Base-by-base conservation (phyloP, 2,888 invertebrate genomes). In the Athalia cordata region DNA sequence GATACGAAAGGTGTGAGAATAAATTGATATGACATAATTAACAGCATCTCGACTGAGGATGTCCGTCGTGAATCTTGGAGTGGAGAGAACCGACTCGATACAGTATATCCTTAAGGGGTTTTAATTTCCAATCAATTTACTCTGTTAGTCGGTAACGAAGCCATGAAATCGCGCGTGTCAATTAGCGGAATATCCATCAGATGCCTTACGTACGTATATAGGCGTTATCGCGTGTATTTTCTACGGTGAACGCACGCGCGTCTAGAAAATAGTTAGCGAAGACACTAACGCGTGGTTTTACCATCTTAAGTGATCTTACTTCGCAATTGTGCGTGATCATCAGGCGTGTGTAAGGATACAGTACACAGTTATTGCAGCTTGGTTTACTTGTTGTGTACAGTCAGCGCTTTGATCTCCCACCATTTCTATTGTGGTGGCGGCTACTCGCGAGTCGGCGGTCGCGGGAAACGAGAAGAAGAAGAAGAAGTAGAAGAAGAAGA, bases 321-420 rank as follows among this genome's bases (percentile, higher is more conserved):
- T 29, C 29, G 29, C 29, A 29, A 29, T 29, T 29, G 11, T 68
- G 68, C 55, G 68, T 68, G 67, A 50, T 50, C 49, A 55, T 11
- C 11, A 55, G 9, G 15, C 61, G 15, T 49, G 74, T 61, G 74
- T 74, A 8, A 13, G 3, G 70, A 50, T 59, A 47, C 79, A 80
- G 79, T 79, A 66, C 49, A 57, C 43, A 70, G 67, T 75, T 62
- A 52, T 62, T 62, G 75, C 75, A 62, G 62, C 29, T 29, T 62
- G 64, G 55, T 13, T 45, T 64, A 29, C 11, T 29, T 29, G 29
- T 29, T 29, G 11, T 55, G 43, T 57, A 77, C 74, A 85, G 84
- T 85, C 86, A 84, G 86, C 85, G 85, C 87, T 88, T 88, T 86
- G 84, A 86, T 87, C 88, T 89, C 89, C 88, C 89, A 88, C 88